Base-by-base conservation (phyloP, 2,113 vertebrate species). In the Zeus faber region DNA sequence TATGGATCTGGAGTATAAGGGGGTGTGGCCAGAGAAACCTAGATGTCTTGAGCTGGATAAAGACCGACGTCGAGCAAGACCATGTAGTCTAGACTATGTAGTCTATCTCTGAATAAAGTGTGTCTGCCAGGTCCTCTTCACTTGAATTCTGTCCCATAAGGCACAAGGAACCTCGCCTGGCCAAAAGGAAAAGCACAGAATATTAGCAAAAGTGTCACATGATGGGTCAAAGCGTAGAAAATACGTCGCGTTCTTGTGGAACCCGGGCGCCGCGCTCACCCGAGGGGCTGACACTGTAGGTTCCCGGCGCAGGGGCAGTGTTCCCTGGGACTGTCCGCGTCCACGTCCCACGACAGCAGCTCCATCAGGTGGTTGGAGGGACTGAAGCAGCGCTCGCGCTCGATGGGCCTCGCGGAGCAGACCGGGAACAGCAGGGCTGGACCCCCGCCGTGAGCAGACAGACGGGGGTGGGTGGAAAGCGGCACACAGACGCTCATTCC, bases 351-450 rank as follows among this genome's bases (percentile, higher is more conserved):
- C 49, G 90, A 92, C 77, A 96, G 75, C 7, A 97, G 81, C 63
- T 93, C 92, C 56, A 91, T 83, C 16, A 95, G 76, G 49, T 91
- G 87, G 76, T 92, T 93, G 21, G 91, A 82, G 22, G 88, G 88
- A 27, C 88, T 84, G 0, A 88, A 85, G 79, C 96, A 99, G 48
- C 86, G 89, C 58, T 98, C 93, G 0, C 88, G 93, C 56, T 93
- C 92, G 52, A 88, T 79, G 0, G 93, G 91, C 44, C 94, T 85
- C 1, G 92, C 88, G 0, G 72, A 92, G 72, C 96, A 99, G 66
- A 99, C 92, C 0, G 95, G 91, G 11, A 94, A 97, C 58, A 92
- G 79, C 0, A 99, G 85, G 27, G 87, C 95, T 99, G 72, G 59
- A 4, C 33, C 11, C 33, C 33, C 33, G 11, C n/a, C n/a, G n/a